Conservation (phyloP, 2,797 vertebrate species). For the Lemur catta region DNA sequence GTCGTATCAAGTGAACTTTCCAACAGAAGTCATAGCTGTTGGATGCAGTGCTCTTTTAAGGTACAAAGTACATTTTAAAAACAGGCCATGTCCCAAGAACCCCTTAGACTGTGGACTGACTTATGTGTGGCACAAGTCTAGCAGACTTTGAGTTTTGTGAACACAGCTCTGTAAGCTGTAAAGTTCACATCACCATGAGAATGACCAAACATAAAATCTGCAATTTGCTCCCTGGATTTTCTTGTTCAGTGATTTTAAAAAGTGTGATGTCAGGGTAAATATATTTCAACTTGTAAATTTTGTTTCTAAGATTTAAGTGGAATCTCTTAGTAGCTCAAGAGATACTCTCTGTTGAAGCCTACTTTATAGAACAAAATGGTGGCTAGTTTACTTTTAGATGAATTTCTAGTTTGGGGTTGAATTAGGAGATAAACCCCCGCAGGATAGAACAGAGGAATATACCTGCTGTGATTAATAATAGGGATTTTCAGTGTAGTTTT, state of each 20-base stretch:
- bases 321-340: background rate
- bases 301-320: constrained; percentile 31
- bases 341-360: background rate
- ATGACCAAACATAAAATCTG: background rate
- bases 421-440: background rate
- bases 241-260: background rate
- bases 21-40: background rate
- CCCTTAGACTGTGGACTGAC: constrained; percentile 59
- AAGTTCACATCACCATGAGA: constrained; percentile 16
- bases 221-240: background rate
- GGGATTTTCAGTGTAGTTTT: background rate
- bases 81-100: constrained; percentile 1
- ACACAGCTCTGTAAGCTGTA: background rate
- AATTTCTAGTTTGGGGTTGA: background rate
- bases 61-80: constrained; percentile 59
- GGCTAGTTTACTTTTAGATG: background rate
- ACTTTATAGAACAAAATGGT: background rate
- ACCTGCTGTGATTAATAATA: background rate
- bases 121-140: constrained; percentile 12
- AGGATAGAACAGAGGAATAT: background rate
- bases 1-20: constrained; percentile 39
- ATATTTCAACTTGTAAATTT: constrained; percentile 14
- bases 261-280: background rate
- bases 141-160: constrained; percentile 41
- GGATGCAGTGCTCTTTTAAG: constrained; percentile 42